These are phyloP conservation scores for Sinopyrophorus schimmeli DNA, from an alignment of 2,888 invertebrate species.

Conservation along the genomic window DNA sequence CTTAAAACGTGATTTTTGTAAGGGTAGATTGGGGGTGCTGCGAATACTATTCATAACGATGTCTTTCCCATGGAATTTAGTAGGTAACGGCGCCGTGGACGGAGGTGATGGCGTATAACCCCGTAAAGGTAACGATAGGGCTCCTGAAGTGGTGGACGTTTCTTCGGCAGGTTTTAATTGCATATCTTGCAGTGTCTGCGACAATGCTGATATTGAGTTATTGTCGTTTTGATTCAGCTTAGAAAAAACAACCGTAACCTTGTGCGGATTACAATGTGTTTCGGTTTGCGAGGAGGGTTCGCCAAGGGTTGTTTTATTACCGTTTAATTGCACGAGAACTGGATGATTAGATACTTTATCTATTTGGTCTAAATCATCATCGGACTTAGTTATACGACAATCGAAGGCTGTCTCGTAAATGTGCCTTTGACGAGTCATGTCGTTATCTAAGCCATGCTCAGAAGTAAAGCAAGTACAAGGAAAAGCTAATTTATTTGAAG, in stretches of 20 bases:
- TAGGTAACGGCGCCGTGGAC: slow-evolving; percentile 80
- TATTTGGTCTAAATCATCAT: slow-evolving; percentile 78
- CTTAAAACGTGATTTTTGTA: slow-evolving; percentile 69
- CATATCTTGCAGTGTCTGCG: slow-evolving; percentile 60
- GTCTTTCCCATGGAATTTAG: slow-evolving; percentile 71
- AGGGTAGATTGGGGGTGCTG: slow-evolving; percentile 78
- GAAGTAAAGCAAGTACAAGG: slow-evolving; percentile 74
- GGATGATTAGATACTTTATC: slow-evolving; percentile 82
- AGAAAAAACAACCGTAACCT: slow-evolving; percentile 59
- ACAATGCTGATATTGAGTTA: slow-evolving; percentile 55
- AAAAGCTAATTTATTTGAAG: slow-evolving; percentile 70
- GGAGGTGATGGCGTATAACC: slow-evolving; percentile 82
- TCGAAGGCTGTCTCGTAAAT: slow-evolving; percentile 90
- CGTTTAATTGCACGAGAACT: slow-evolving; percentile 64
- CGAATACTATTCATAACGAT: slow-evolving; percentile 75
- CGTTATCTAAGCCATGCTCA: slow-evolving; percentile 62
- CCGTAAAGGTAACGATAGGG: slow-evolving; percentile 64
- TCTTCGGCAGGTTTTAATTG: slow-evolving; percentile 62
- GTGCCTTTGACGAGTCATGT: slow-evolving; percentile 69
- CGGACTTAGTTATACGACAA: slow-evolving; percentile 80
- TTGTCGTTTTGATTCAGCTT: slow-evolving; percentile 64
- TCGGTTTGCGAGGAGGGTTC: slow-evolving; percentile 41
- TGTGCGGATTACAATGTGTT: slow-evolving; percentile 60
- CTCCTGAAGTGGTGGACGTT: slow-evolving; percentile 60
- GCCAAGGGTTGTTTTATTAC: slow-evolving; percentile 43